A percentile compares a stretch with the other conserved stretches of the same genome.
Conservation (phyloP, 2,888 invertebrate species). For the Zele albiditarsus region DNA sequence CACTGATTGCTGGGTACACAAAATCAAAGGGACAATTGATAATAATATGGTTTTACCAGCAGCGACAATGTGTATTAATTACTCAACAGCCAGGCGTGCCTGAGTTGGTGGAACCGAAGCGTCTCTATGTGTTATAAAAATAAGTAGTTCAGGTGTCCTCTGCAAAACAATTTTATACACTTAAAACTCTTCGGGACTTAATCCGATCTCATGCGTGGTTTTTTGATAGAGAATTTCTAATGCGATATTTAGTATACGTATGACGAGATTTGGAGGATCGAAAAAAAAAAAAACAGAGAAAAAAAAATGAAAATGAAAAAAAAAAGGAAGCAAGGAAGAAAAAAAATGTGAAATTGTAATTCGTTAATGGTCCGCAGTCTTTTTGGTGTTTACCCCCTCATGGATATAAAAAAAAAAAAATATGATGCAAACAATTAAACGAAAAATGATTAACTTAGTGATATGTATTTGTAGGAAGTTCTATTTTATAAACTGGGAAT, state of each 20-base stretch:
- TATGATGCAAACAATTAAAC: neutral
- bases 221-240: slow-evolving; percentile 51
- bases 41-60: slow-evolving; percentile 66
- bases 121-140: slow-evolving; percentile 53
- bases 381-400: slow-evolving; percentile 51
- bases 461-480: slow-evolving; percentile 35
- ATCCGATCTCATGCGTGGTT: slow-evolving; percentile 61
- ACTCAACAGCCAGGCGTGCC: slow-evolving; percentile 59
- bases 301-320: slow-evolving; percentile 36
- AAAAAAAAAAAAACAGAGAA: slow-evolving; percentile 40
- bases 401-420: slow-evolving; percentile 35
- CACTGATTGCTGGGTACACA: slow-evolving; percentile 14
- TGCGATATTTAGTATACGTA: slow-evolving; percentile 56
- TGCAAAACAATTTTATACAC: slow-evolving; percentile 55
- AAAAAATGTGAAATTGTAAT: slow-evolving; percentile 54
- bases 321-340: slow-evolving; percentile 2
- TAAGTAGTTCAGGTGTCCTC: slow-evolving; percentile 57
- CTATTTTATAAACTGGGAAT: slow-evolving; percentile 39
- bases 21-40: slow-evolving; percentile 18
- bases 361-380: slow-evolving; percentile 57
- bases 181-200: slow-evolving; percentile 62
- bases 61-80: slow-evolving; percentile 70
- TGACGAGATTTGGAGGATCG: slow-evolving; percentile 63
- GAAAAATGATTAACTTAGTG: slow-evolving; percentile 15
- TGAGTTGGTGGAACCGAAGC: slow-evolving; percentile 59